Evolutionary conservation across 64 coral and sea anemone genomes (phyloP).

Genomic region (Astreopora myriophthalma): DNA sequence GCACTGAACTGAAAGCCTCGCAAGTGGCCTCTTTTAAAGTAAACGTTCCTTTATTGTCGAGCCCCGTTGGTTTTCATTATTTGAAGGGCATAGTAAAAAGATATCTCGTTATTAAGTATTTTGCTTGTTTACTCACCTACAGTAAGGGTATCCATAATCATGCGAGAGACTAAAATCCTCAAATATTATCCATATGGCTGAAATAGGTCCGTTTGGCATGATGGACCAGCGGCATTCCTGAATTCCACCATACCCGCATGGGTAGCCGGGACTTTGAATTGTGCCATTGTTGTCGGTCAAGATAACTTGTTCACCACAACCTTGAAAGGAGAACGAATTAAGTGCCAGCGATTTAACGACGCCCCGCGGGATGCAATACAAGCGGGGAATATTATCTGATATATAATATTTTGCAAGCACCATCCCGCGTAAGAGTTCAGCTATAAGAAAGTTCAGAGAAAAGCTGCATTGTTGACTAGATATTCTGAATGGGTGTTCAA

Average conservation of each 20-base stretch:
- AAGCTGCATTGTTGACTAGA: no score
- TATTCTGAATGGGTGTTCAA: no score
- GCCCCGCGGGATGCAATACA: no score
- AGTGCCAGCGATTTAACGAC: background rate
- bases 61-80: no score
- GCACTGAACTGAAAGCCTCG: no score
- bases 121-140: background rate
- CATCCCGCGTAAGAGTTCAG: background rate
- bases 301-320: background rate
- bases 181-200: background rate
- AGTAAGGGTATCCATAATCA: background rate
- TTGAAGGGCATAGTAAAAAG: no score
- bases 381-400: no score
- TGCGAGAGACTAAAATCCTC: background rate
- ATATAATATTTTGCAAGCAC: background rate
- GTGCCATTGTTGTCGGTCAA: slow-evolving; percentile 8
- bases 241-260: background rate
- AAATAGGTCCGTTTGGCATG: background rate
- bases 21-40: no score
- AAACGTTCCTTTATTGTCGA: no score
- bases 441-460: no score
- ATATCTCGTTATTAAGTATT: no score
- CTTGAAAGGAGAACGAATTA: background rate
- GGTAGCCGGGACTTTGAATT: background rate
- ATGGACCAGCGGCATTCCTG: background rate